A percentile compares a stretch with the other conserved stretches of the same genome.
These are phyloP conservation scores for Halotydeus destructor DNA, from an alignment of 1,140 invertebrate species.

Conservation along the genomic window DNA sequence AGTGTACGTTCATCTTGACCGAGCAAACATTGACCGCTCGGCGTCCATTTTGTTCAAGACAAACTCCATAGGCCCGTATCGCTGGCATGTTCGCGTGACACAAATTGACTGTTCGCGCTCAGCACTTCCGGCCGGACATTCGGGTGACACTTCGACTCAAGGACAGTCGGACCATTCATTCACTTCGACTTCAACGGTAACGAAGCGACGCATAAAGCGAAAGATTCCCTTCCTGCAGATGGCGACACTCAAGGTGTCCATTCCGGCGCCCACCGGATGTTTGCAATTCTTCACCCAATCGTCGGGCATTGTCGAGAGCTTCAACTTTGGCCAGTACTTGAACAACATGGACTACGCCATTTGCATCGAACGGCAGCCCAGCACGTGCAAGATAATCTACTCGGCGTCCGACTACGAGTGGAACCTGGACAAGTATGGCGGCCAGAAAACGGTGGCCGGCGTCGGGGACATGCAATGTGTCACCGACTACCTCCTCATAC, in stretches of 20 bases:
- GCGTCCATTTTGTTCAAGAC: slow-evolving; percentile 13
- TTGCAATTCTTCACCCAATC: slow-evolving; percentile 38
- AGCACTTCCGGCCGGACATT: background rate
- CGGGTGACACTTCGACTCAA: background rate
- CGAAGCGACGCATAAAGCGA: background rate
- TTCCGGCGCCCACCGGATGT: slow-evolving; percentile 35
- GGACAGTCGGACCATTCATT: background rate
- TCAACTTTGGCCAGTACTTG: slow-evolving; percentile 32
- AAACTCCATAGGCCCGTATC: slow-evolving; percentile 11
- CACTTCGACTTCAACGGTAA: background rate
- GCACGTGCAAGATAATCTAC: slow-evolving; percentile 16
- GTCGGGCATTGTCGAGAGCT: slow-evolving; percentile 33
- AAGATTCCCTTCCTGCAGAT: background rate
- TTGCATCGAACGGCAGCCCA: slow-evolving; percentile 17
- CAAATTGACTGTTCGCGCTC: slow-evolving; percentile 13
- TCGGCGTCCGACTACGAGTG: slow-evolving; percentile 5
- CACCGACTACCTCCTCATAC: slow-evolving; percentile 12
- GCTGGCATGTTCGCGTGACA: slow-evolving; percentile 13
- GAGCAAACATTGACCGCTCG: slow-evolving; percentile 5
- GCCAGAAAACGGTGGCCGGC: background rate
- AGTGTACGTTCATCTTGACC: slow-evolving; percentile 12
- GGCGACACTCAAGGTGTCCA: slow-evolving; percentile 8
- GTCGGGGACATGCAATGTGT: slow-evolving; percentile 11
- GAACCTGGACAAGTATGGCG: background rate
- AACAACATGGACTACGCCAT: slow-evolving; percentile 19